Percentiles rank a stretch among this genome's conserved stretches.
phyloP scores from a whole-genome alignment of 2,888 invertebrate genomes.

The Mythimna vitellina region DNA sequence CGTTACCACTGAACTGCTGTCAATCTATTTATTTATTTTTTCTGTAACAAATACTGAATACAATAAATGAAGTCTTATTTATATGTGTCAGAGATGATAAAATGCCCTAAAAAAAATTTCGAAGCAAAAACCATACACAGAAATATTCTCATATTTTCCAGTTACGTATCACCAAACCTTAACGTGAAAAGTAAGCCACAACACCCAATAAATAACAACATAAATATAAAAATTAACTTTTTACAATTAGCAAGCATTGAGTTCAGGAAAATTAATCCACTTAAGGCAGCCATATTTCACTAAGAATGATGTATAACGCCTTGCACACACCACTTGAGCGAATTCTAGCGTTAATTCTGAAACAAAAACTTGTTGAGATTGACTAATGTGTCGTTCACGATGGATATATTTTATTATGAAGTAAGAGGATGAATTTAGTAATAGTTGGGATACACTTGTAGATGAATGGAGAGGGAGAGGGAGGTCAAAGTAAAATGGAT shows the following conservation, averaged over 20 bases:
- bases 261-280: constrained; percentile 58
- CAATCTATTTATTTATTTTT: no score
- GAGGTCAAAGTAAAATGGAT: no score
- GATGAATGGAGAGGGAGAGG: no score
- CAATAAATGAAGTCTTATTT: no score
- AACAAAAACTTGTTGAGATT: constrained; percentile 52
- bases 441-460: no score
- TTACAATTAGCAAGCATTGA: constrained; percentile 43
- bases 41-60: no score
- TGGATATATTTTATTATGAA: constrained; percentile 28
- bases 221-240: constrained; percentile 40
- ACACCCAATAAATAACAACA: constrained; percentile 25
- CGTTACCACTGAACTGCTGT: no score
- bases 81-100: no score
- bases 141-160: no score
- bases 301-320: constrained; percentile 43
- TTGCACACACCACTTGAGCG: constrained; percentile 48
- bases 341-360: constrained; percentile 43
- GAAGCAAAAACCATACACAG: no score
- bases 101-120: no score
- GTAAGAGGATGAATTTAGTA: not conserved
- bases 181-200: not conserved
- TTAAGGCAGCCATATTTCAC: constrained; percentile 48
- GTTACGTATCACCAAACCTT: no score
- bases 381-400: constrained; percentile 29